These are phyloP conservation scores for Campopleginae sp. DNA, from an alignment of 2,888 invertebrate genomes.

Conservation along the genomic window DNA sequence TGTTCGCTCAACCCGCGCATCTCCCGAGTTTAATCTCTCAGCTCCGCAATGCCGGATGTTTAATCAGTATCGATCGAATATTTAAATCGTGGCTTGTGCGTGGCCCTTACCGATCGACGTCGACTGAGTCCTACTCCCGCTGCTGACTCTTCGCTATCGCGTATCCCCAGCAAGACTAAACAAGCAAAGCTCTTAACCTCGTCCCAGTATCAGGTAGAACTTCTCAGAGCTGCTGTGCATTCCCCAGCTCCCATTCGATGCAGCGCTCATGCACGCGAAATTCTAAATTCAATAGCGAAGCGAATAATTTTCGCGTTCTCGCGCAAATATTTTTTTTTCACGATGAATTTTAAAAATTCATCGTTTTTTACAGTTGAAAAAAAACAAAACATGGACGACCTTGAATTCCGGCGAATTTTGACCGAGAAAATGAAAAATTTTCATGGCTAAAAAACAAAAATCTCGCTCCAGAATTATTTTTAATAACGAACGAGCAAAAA, in stretches of 20 bases:
- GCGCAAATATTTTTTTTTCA: no score
- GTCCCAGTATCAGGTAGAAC: neutral
- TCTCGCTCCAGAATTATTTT: no score
- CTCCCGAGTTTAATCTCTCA: slow-evolving; percentile 8
- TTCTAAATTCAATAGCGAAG: neutral
- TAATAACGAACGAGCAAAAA: neutral
- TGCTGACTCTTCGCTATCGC: neutral
- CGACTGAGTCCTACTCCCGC: slow-evolving; percentile 1
- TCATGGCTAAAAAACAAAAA: no score
- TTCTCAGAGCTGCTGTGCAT: neutral
- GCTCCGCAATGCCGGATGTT: slow-evolving; percentile 28
- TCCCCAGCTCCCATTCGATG: neutral
- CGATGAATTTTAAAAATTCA: no score
- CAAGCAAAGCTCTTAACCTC: slow-evolving; percentile 24
- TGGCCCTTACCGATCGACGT: slow-evolving; percentile 45
- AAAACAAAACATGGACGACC: no score
- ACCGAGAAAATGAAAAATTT: no score
- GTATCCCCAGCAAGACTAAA: slow-evolving; percentile 48
- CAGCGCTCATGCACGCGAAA: neutral
- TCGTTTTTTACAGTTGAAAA: no score
- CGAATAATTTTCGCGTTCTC: no score
- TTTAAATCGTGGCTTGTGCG: slow-evolving; percentile 41
- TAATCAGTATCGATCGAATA: slow-evolving; percentile 50
- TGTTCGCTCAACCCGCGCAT: neutral
- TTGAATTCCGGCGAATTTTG: no score